Evolutionary conservation across 2,888 invertebrate genomes (phyloP), one percentile per base, ranked within the genome.

Genomic region (Camptogramma bilineatum): DNA sequence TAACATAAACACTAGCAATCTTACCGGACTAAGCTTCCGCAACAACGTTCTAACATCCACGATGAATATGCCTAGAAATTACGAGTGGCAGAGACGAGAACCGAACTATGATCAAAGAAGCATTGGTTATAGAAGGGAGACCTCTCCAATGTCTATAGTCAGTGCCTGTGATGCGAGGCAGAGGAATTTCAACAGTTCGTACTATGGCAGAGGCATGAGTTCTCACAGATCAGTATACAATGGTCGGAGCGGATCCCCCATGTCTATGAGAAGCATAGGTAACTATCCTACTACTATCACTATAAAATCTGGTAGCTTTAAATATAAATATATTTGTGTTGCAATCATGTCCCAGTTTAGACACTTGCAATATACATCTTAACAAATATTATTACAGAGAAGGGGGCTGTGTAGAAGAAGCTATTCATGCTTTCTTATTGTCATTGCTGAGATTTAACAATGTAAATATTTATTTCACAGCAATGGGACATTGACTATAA

Each of bases 211-310:
- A 60, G 78, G 78, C 10, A 79, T 79, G 71, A 73, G 78, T 60
- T 82, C 81, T 4, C 82, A 81, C 13, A 78, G 79, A 55, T 86
- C 87, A 0, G 73, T 82, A 19, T 75, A 74, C 48, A 83, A 82
- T 80, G 83, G 82, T 8, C 82, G 87, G 77, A 77, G 83, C 75
- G 81, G 83, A 16, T 87, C 91, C 51, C 83, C 90, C n/a, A 77
- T 81, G 71, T 90, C 91, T 21, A 68, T 85, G 61, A 78, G 84
- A 62, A 89, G 85, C 71, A 82, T 83, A 66, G 86, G 91, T 91
- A 58, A 17, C 9, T 28, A 28, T 3, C 13, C 13, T 13, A 39
- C 34, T 28, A 3, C 28, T 28, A n/a, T n/a, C n/a, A 4, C 4
- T 28, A 28, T 3, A 28, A 28, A 39, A 39, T 13, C 2, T 13